phyloP scores from a whole-genome alignment of 2,113 vertebrate genomes.

The Centropus unirufus region DNA sequence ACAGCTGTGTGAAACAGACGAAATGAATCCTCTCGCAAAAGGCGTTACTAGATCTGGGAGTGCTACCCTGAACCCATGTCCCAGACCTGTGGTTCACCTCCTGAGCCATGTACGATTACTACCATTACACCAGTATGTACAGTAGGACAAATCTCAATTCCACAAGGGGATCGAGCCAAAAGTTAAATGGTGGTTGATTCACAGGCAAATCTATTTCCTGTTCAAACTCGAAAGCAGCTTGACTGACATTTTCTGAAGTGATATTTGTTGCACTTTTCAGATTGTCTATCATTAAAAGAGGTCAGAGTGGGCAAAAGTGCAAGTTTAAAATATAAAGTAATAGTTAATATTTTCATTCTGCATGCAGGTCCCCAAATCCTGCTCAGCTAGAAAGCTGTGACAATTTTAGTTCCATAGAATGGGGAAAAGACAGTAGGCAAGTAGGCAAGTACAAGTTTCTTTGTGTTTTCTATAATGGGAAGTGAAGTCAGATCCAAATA shows the following conservation, averaged over 20 bases:
- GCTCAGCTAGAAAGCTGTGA: background rate
- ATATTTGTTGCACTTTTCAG: background rate
- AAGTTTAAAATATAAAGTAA: background rate
- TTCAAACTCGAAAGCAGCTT: background rate
- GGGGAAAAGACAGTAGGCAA: background rate
- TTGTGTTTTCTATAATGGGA: background rate
- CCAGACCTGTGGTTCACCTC: background rate
- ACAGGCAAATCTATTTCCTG: background rate
- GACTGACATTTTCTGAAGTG: background rate
- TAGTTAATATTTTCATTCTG: background rate
- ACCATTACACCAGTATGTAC: background rate
- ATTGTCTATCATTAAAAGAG: background rate
- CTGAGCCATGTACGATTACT: background rate
- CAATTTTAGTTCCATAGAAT: background rate
- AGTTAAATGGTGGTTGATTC: background rate
- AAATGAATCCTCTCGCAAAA: background rate
- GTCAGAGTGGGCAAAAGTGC: fast-evolving
- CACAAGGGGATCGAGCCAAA: background rate
- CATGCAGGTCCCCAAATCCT: background rate
- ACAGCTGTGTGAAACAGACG: background rate
- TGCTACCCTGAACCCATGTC: background rate
- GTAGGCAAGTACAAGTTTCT: background rate
- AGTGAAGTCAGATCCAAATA: background rate
- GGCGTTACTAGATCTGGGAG: background rate
- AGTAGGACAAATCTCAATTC: background rate